These are phyloP conservation scores for Cephus pygmeus DNA, from an alignment of 2,888 invertebrate genomes.

Conservation along the genomic window DNA sequence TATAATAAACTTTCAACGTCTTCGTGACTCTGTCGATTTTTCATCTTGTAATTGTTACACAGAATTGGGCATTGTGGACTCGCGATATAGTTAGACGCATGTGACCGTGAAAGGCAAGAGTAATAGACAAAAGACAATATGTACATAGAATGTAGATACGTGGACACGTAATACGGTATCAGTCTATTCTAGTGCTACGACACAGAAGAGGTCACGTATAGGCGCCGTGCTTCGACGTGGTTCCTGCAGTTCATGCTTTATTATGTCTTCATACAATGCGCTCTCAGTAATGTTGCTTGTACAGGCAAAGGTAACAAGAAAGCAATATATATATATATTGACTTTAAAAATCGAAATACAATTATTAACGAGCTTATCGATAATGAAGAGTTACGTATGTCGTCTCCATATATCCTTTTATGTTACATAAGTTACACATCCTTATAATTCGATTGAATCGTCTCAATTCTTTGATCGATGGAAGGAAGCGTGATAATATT, in stretches of 20 bases:
- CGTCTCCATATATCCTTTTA: neutral
- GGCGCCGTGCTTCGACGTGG: slow-evolving; percentile 48
- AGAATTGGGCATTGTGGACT: neutral
- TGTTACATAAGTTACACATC: neutral
- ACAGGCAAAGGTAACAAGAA: neutral
- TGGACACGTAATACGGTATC: slow-evolving; percentile 16
- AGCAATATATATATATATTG: neutral
- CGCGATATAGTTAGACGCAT: neutral
- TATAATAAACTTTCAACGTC: neutral
- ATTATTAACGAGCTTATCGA: neutral
- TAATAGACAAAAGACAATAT: slow-evolving; percentile 1
- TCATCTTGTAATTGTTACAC: neutral
- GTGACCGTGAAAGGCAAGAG: neutral
- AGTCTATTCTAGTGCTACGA: slow-evolving; percentile 35
- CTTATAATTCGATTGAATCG: neutral
- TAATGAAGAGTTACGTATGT: neutral
- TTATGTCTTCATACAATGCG: slow-evolving; percentile 55
- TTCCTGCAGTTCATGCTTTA: slow-evolving; percentile 57
- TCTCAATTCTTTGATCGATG: neutral
- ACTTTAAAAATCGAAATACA: neutral
- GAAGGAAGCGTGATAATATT: neutral
- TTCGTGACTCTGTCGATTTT: neutral
- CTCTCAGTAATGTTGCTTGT: slow-evolving; percentile 14
- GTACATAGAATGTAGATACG: slow-evolving; percentile 14
- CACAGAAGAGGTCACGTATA: slow-evolving; percentile 44